Evolutionary conservation across 2,888 invertebrate species (phyloP), one percentile per base, ranked within the genome.

Genomic region (Drosophila siamana): DNA sequence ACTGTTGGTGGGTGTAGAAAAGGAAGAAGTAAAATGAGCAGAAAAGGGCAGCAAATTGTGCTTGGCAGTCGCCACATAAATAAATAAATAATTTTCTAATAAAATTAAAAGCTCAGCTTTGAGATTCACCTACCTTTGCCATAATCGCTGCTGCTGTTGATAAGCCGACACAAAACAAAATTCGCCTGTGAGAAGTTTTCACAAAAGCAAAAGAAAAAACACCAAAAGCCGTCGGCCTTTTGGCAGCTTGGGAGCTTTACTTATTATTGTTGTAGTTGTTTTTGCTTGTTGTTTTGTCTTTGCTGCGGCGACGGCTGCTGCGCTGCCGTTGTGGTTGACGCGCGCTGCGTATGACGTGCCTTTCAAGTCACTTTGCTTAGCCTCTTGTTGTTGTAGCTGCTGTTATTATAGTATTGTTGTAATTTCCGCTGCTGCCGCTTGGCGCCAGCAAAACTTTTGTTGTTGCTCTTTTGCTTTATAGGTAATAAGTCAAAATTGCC

Each of bases 51-150:
- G 38, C 54, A 33, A 44, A 48, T 54, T 59, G 57, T 26, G 55
- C 36, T 57, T 62, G 50, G 41, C 57, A 15, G 50, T 44, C 4
- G 9, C 48, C 54, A 54, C 38, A 70, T 66, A 56, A 66, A 73
- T 81, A 73, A 85, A 77, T 82, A 78, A 81, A 79, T 83, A 72
- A 83, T 79, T 82, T 74, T 66, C 63, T 73, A 83, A 84, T 83
- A 80, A 79, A 78, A 81, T 81, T 75, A 84, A 83, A 70, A 74
- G 83, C 68, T 68, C 11, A 43, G 59, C 63, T 55, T 78, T 33
- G 11, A 38, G 43, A 56, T 38, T 13, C 33, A 63, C 78, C 76
- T 82, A 89, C 89, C 89, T 89, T 89, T 67, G 87, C 81, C 89
- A 89, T 89, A 72, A 75, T 78, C 47, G 44, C 38, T 26, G 36